These are phyloP conservation scores for Hyalella azteca DNA, from an alignment of 2,888 invertebrate genomes.

Conservation along the genomic window DNA sequence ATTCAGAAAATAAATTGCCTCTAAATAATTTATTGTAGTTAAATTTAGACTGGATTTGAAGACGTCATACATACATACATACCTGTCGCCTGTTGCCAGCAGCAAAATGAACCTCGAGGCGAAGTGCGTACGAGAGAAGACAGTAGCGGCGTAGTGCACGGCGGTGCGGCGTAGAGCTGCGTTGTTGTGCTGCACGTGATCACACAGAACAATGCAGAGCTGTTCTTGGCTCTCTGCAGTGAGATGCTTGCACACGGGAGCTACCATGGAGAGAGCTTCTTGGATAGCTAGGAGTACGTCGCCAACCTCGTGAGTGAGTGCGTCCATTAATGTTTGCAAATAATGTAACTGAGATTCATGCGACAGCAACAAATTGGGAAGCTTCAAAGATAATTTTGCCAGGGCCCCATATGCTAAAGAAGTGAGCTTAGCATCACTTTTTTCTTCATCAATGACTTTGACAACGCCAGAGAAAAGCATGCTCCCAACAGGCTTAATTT, in stretches of 20 bases:
- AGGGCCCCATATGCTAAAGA: constrained; percentile 77
- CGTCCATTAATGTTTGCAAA: constrained; percentile 72
- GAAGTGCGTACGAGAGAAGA: constrained; percentile 82
- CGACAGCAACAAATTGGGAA: constrained; percentile 62
- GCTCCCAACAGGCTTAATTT: constrained; percentile 72
- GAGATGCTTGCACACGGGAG: constrained; percentile 62
- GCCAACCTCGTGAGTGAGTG: constrained; percentile 61
- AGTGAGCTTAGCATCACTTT: constrained; percentile 66
- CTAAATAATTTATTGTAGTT: background rate
- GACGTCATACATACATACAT: constrained; percentile 60
- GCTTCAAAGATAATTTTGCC: constrained; percentile 69
- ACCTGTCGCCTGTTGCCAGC: constrained; percentile 82
- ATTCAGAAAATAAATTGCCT: background rate
- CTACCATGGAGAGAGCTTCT: constrained; percentile 65
- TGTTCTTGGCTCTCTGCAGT: constrained; percentile 63
- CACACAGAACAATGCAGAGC: constrained; percentile 72
- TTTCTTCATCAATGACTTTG: constrained; percentile 64
- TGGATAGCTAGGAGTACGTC: constrained; percentile 63
- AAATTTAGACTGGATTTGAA: background rate
- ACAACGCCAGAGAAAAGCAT: constrained; percentile 75
- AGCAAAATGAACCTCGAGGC: constrained; percentile 82
- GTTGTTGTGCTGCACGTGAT: constrained; percentile 78
- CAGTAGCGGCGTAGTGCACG: constrained; percentile 78
- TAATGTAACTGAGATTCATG: constrained; percentile 56
- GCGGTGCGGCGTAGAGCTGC: constrained; percentile 82